Base-by-base conservation (phyloP, 2,113 vertebrate genomes). In the Melanotaenia duboulayi region DNA sequence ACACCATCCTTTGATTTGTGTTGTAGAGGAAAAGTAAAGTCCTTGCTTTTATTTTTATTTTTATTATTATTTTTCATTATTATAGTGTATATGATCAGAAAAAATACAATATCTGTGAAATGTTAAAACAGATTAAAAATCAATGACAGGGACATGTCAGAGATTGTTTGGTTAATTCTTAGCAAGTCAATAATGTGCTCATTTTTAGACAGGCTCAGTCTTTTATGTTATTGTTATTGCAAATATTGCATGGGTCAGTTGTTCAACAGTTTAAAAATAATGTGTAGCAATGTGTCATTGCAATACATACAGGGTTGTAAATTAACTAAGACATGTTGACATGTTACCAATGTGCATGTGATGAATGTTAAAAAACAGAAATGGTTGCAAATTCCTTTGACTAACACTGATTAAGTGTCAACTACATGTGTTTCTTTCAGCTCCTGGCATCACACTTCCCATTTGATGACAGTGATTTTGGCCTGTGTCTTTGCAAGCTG, bases 401-500 rank as follows among this genome's bases (percentile, higher is more conserved):
- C 17, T 20, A 16, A 16, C n/a, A 28, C 2, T 37, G 11, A 20
- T 12, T 22, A 22, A 58, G 19, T 22, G 56, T 50, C 32, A 11
- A 19, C 86, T 76, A 22, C 58, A 40, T 69, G 0, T 90, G 59
- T 82, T 80, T 68, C 76, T 60, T 19, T 2, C 92, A 99, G 98
- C 95, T 99, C 44, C 91, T 98, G 74, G 92, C 93, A 11, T 86
- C 92, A 28, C 90, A 86, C 11, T 97, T 93, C 92, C 97, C 97
- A 1, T 96, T 98, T 74, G 92, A 90, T 16, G 76, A 94, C 54
- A 93, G 54, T 16, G 4, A 64, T 7, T 85, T 97, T 32, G 97
- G 97, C 42, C 81, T 94, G 23, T 94, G 92, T 84, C 94, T 99
- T 74, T 99, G 98, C 87, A 98, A 97, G 84, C 82, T 98, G 79